Base-by-base conservation (phyloP, 2,113 vertebrate genomes). In the Rhinogobius similis region DNA sequence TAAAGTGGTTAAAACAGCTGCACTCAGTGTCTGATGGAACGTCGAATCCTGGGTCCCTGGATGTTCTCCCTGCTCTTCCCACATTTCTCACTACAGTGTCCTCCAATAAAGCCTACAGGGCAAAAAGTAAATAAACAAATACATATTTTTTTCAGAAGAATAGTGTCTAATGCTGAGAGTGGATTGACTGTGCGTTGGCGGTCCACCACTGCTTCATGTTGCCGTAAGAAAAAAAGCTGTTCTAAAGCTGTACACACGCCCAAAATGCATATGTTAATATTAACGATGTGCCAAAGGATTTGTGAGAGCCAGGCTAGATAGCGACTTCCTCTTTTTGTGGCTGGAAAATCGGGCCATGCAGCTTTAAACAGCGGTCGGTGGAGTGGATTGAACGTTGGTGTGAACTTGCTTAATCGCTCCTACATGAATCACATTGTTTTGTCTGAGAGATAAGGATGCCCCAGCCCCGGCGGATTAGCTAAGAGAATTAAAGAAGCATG, bases 391-490 rank as follows among this genome's bases (percentile, higher is more conserved):
- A 23, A 43, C 13, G 12, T 65, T 52, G 63, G 44, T 9, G 36
- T 41, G 48, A 68, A 78, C 16, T 16, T 20, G 48, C 65, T 68
- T 48, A 67, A 70, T 73, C 3, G 52, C 26, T 63, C 48, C 56
- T 72, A 32, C 38, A 39, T 81, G 69, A 80, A 86, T 76, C 75
- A 70, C 68, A 68, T 32, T 79, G 70, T 58, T 83, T 48, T 56
- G 77, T 68, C 70, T 69, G 70, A 76, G 62, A 64, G 66, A 65
- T 68, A 4, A 67, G 74, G 86, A 84, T 65, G 83, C 65, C 50
- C 29, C 65, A 50, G 59, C 72, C 77, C 68, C 71, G 62, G 14
- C 64, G 85, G 82, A 90, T 92, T 90, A 91, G 36, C 39, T 76
- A 32, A 41, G 62, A 76, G 65, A 75, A 85, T 85, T 75, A 83